Evolutionary conservation across 2,113 vertebrate species (phyloP), one percentile per base, ranked within the genome.

Genomic region (Orcinus orca): DNA sequence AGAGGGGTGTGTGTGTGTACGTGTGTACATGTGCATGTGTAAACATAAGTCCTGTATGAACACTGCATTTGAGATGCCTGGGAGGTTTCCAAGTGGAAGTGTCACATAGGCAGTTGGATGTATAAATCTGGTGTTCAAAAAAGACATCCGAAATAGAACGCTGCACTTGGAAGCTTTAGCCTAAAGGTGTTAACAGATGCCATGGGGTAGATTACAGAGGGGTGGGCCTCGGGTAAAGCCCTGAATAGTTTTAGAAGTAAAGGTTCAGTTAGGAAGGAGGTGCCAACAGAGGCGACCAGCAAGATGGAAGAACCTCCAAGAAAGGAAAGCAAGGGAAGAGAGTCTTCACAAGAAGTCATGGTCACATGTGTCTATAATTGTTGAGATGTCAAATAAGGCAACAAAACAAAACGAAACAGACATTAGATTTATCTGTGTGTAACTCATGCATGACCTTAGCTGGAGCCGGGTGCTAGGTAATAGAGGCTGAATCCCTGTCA

Each of bases 401-500:
- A 53, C 82, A 50, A 20, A 62, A n/a, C 10, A 18, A 8, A 9
- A 26, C 25, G 10, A 2, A 2, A 23, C 6, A 7, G 47, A 14
- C 62, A 5, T 79, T n/a, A 73, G 29, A 18, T 44, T 84, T 50
- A 76, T 23, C 20, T 11, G 31, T 3, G 0, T 85, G 38, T 9
- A 26, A n/a, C 23, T 71, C 67, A 8, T 13, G 9, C 15, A 4
- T 3, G 41, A 63, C 17, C 3, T 63, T 6, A 44, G 36, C 23
- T 2, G 7, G 36, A 84, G n/a, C 73, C 2, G 7, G n/a, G 21
- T 3, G 70, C 11, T 18, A 1, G 26, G n/a, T 41, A 9, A 26
- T 8, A 10, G 70, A 65, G 70, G 50, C 33, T 2, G 7, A 23
- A 20, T 74, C 29, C 50, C n/a, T 2, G 0, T 3, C 5, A 1